Evolutionary conservation across 2,113 vertebrate genomes (phyloP), one percentile per base, ranked within the genome.

Genomic region (Mesoclemmys tuberculata): DNA sequence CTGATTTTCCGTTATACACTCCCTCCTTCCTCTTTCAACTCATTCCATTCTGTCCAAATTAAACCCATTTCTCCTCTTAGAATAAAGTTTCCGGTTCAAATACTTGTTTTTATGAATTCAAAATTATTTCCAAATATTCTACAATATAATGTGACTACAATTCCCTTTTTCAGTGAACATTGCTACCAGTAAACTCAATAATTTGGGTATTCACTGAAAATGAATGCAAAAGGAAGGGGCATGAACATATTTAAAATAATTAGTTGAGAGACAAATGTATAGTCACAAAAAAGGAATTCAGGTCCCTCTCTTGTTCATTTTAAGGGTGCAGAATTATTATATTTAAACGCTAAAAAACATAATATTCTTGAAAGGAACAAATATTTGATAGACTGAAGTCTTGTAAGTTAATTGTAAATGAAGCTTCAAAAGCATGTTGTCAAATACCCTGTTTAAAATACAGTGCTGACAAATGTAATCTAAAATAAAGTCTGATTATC

Each of bases 401-500:
- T 85, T 94, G 68, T 88, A 87, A 94, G 61, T 78, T 88, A 58
- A 83, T 82, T 46, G 75, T 82, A 95, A 97, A 96, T 85, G 68
- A 96, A 92, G 49, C 41, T 94, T 90, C 81, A 93, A 93, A 96
- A 78, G 2, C 46, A 31, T 44, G 56, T 38, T 87, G 2, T 92
- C 83, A 87, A 95, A 95, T 89, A 78, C 78, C 8, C 44, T 5
- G 56, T 58, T 89, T 90, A 94, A 93, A 93, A 83, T 80, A 87
- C 22, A 71, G 18, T 92, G 75, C 71, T 97, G 92, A 92, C 49
- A 94, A 94, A 93, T 46, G n/a, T 74, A 87, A 92, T 95, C 75
- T 90, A 94, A 97, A 95, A 61, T 71, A 91, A 96, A 93, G 41
- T 51, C 82, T 94, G 87, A 93, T 91, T 96, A 95, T 55, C 52